Base-by-base conservation (phyloP, 2,888 invertebrate genomes). In the Mycalesis mineus region DNA sequence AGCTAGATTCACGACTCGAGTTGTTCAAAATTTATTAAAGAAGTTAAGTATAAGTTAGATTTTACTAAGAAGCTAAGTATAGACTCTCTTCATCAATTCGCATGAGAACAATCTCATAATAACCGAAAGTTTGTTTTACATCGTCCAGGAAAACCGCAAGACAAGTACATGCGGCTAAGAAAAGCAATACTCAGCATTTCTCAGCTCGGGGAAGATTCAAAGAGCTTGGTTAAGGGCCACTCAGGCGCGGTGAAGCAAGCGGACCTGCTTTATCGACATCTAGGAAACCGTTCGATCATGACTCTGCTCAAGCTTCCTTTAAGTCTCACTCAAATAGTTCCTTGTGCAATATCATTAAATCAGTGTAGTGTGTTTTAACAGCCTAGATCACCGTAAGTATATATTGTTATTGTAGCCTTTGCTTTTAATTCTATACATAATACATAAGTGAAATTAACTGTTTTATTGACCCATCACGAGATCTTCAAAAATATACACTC, bases 201-300 rank as follows among this genome's bases (percentile, higher is more conserved):
- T 39, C 42, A 47, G 53, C 49, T 39, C 42, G 42, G 52, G 47
- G 48, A 52, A 7, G 49, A 37, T 39, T 60, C 53, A 60, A 60
- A 60, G 57, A 49, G 53, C 37, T 49, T 17, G 39, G 15, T 4
- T 57, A 54, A 60, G 60, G 13, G 45, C 53, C 59, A 29, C 57
- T 57, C 41, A 7, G 31, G 31, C 39, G 9, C 28, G 29, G 39
- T 36, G 48, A 39, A 41, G 40, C 9, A 28, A 29, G 45, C 47
- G 47, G 31, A 47, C 54, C 54, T 57, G 60, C 54, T 51, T 60
- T 60, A 60, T 60, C 60, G 22, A 40, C 57, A 60, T 60, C 60
- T 60, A 22, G 47, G 50, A 44, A 47, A 40, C 45, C 36, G 50
- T 54, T 54, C 54, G 47, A 57, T 44, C 54, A 50, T 13, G 50